Base-by-base conservation (phyloP, 35 echinoderm and acorn worm genomes). In the Apostichopus japonicus region DNA sequence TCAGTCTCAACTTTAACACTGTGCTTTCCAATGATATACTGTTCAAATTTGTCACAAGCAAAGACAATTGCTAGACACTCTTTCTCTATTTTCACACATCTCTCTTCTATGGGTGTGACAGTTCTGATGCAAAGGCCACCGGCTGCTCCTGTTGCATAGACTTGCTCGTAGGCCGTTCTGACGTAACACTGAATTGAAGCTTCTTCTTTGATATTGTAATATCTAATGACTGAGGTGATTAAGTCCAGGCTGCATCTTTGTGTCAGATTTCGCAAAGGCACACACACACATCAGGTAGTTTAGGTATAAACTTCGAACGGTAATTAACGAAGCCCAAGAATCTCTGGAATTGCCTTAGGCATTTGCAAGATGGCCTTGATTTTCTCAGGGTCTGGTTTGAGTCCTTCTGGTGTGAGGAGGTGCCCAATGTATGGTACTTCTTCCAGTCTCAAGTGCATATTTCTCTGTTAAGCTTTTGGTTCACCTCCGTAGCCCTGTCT, bases 381-480 rank as follows among this genome's bases (percentile, higher is more conserved):
- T 44, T 44, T 44, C 33, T 44, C 33, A 44, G 3, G 33, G 33
- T 44, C 33, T 44, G 33, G 33, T 44, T 44, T 44, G 33, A 44
- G 33, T 44, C 33, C 33, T 44, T 44, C 33, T 44, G 33, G 33
- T 44, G 33, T 44, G 2, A 44, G 33, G 33, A 44, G 33, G 33
- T 44, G 33, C 3, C 33, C 33, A 44, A 44, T 44, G 33, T 93
- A 92, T 23, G 94, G 24, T n/a, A 97, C 95, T 81, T 90, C 72
- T 14, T 6, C 92, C 53, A 95, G 84, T 0, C 79, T 11, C 16
- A 97, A 55, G 67, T 79, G 87, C 25, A 93, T 54, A 72, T 97
- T 97, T 1, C 65, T 53, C 53, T 84, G 80, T 95, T 95, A 6
- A 98, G 58, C 44, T 98, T 95, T 54, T 95, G 53, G 79, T 95